Conservation (phyloP, 2,113 vertebrate genomes). For the Orcinus orca region DNA sequence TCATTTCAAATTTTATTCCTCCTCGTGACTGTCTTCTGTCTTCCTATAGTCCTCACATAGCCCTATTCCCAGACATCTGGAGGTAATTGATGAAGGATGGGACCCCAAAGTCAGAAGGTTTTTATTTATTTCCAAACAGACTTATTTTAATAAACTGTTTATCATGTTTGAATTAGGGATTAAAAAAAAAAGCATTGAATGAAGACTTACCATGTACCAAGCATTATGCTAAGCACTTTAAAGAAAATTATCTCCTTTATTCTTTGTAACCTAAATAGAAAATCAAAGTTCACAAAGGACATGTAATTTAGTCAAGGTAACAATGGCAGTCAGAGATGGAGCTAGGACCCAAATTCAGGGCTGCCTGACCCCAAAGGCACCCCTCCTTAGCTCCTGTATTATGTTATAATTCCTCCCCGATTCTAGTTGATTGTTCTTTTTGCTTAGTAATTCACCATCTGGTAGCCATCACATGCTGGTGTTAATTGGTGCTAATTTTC, state of each 20-base stretch:
- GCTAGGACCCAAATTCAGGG: not conserved
- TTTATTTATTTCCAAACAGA: not conserved
- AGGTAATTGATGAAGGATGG: not conserved
- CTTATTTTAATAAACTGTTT: constrained; percentile 16
- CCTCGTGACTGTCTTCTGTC: not conserved
- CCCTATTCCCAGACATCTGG: not conserved
- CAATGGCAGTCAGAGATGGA: not conserved
- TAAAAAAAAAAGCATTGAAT: not conserved
- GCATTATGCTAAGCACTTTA: not conserved
- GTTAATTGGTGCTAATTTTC: constrained; percentile 68
- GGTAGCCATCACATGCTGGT: constrained; percentile 24
- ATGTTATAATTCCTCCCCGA: not conserved
- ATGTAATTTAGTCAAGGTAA: not conserved
- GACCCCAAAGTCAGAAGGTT: not conserved
- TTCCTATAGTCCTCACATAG: not conserved
- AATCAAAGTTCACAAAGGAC: not conserved
- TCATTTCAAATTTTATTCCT: not conserved
- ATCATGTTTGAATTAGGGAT: not conserved
- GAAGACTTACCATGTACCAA: not conserved
- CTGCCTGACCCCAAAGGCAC: not conserved
- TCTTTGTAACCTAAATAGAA: constrained; percentile 24
- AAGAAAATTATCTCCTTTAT: constrained; percentile 30
- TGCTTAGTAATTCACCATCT: constrained; percentile 48
- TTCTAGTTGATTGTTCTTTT: constrained; percentile 22
- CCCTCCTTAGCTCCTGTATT: not conserved